phyloP scores from a whole-genome alignment of 92 coral and sea anemone species.

The Meandrina meandrites region DNA sequence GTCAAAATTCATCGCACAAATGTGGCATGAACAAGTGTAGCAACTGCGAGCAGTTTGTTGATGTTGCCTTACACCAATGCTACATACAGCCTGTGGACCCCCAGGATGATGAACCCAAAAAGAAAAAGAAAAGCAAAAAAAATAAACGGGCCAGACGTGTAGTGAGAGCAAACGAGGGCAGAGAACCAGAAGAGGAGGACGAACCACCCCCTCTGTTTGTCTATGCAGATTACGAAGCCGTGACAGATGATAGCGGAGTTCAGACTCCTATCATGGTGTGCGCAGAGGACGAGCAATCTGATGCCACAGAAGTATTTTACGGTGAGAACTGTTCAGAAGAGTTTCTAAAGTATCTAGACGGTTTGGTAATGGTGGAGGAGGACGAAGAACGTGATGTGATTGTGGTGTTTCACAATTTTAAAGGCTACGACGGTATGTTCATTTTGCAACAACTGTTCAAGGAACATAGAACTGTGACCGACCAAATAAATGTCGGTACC shows the following conservation, averaged over 20 bases:
- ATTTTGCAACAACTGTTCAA: not conserved
- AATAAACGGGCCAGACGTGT: too few relatives aligned
- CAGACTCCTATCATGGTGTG: not conserved
- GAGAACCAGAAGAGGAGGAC: too few relatives aligned
- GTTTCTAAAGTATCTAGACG: not conserved
- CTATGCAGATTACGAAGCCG: not conserved
- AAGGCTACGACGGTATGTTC: not conserved
- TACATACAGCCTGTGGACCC: too few relatives aligned
- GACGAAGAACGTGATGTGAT: not conserved
- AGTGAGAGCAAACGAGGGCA: too few relatives aligned
- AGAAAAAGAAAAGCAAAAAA: too few relatives aligned
- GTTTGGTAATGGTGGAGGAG: accelerated
- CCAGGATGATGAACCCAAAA: too few relatives aligned
- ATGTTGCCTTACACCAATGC: too few relatives aligned
- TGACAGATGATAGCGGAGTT: not conserved
- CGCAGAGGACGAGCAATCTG: not conserved
- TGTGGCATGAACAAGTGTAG: too few relatives aligned
- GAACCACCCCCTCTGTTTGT: not conserved
- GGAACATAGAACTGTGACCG: not conserved
- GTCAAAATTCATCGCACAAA: too few relatives aligned
- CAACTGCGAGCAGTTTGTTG: too few relatives aligned
- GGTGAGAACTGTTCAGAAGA: not conserved
- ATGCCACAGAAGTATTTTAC: not conserved
- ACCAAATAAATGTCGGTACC: not conserved
- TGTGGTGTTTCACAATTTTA: not conserved